phyloP scores from a whole-genome alignment of 2,888 invertebrate genomes.

The Odontocerum albicorne region DNA sequence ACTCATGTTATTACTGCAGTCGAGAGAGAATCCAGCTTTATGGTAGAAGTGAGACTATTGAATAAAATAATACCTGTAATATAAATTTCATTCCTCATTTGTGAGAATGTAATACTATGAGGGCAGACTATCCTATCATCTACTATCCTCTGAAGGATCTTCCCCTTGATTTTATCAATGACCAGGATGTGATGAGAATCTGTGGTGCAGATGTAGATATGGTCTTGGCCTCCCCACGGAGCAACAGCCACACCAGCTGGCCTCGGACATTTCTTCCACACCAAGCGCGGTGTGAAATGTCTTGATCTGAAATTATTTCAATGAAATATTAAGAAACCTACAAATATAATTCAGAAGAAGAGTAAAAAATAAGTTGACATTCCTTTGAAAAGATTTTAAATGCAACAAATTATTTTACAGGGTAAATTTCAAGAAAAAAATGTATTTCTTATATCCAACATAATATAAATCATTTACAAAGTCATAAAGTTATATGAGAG shows the following conservation, averaged over 20 bases:
- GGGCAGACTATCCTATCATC: constrained; percentile 64
- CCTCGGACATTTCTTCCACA: constrained; percentile 61
- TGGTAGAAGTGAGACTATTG: too few species aligned
- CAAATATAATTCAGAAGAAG: too few species aligned
- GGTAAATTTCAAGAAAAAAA: too few species aligned
- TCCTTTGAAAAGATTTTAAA: too few species aligned
- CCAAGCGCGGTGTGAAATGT: constrained; percentile 56
- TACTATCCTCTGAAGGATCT: constrained; percentile 55
- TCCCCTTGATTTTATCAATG: constrained; percentile 52
- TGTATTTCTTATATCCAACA: too few species aligned
- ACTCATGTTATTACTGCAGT: too few species aligned
- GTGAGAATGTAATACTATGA: constrained; percentile 62
- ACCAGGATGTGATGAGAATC: constrained; percentile 64
- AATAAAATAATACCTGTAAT: constrained; percentile 64
- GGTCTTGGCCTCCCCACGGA: constrained; percentile 59
- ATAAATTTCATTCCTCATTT: constrained; percentile 59
- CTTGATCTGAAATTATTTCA: constrained; percentile 47
- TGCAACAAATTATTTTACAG: too few species aligned
- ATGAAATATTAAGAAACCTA: too few species aligned
- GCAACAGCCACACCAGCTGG: constrained; percentile 70
- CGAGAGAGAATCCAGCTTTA: too few species aligned
- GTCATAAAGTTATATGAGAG: too few species aligned
- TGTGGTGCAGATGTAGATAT: constrained; percentile 64
- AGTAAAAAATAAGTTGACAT: too few species aligned
- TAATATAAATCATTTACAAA: too few species aligned